These are phyloP conservation scores for Syrmaticus mikado DNA, from an alignment of 2,113 vertebrate genomes.

Conservation along the genomic window DNA sequence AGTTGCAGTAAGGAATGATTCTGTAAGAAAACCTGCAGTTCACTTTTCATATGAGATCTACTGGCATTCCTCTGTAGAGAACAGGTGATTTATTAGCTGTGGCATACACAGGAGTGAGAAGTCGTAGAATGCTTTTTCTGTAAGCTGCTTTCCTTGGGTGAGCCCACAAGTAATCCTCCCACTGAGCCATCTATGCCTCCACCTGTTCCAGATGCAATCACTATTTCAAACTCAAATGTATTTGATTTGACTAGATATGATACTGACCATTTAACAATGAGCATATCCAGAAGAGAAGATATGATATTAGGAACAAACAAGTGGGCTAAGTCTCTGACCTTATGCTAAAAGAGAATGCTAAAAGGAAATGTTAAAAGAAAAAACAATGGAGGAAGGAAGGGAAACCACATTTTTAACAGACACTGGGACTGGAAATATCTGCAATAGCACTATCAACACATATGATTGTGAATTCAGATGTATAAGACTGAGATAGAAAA, in stretches of 20 bases:
- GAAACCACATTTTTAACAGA: background rate
- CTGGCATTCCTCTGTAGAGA: background rate
- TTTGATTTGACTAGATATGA: background rate
- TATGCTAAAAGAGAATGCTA: rapidly evolving
- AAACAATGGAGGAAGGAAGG: background rate
- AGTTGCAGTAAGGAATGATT: background rate
- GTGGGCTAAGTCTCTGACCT: background rate
- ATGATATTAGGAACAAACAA: background rate
- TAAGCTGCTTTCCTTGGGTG: background rate
- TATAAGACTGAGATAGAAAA: background rate
- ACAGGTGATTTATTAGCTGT: background rate
- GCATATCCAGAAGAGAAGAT: background rate
- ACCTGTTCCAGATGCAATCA: background rate
- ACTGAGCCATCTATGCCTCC: background rate
- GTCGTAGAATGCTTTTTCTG: background rate
- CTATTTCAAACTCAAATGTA: background rate
- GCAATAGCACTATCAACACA: background rate
- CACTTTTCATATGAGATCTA: background rate
- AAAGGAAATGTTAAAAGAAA: background rate
- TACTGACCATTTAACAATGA: background rate
- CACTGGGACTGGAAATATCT: rapidly evolving
- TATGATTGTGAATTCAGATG: background rate
- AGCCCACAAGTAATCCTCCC: background rate
- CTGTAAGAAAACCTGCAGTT: background rate
- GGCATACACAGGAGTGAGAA: background rate